phyloP scores from a whole-genome alignment of 2,113 vertebrate species.

The Peromyscus maniculatus region DNA sequence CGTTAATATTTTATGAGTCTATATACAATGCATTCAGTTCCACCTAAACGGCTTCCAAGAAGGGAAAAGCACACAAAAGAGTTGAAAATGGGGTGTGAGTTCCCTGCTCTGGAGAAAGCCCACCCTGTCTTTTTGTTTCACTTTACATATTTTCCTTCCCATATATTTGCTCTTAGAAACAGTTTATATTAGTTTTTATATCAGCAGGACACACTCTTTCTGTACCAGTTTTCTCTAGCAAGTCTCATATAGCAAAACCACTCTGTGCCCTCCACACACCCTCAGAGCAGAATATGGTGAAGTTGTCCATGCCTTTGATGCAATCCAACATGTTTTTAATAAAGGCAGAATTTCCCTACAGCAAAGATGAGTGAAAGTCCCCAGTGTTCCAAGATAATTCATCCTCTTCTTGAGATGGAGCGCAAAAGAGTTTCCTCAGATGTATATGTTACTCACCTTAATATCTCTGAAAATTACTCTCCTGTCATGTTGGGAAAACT shows the following conservation, averaged over 20 bases:
- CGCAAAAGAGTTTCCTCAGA: slow-evolving; percentile 32
- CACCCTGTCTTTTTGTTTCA: not conserved
- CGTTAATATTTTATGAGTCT: not conserved
- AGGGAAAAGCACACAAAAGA: fast-evolving
- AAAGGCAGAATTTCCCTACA: slow-evolving; percentile 4
- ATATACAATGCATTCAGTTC: not conserved
- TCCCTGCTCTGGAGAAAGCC: not conserved
- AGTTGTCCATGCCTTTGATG: not conserved
- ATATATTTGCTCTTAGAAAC: not conserved
- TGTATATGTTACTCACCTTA: slow-evolving; percentile 45
- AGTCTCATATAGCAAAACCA: fast-evolving
- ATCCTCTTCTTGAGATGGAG: slow-evolving; percentile 27
- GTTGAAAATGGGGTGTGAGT: too few relatives aligned
- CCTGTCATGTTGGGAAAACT: slow-evolving; percentile 67
- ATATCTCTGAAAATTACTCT: slow-evolving; percentile 74
- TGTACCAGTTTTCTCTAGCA: not conserved
- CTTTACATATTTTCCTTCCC: not conserved
- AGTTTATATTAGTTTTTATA: not conserved
- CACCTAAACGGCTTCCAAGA: not conserved
- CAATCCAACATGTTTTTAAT: not conserved
- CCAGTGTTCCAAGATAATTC: slow-evolving; percentile 40
- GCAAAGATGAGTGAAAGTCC: slow-evolving; percentile 25
- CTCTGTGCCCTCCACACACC: not conserved
- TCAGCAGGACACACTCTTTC: not conserved
- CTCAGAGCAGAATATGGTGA: not conserved